Evolutionary conservation across 2,888 invertebrate species (phyloP), one percentile per base, ranked within the genome.

Genomic region (Tetragnatha montana): DNA sequence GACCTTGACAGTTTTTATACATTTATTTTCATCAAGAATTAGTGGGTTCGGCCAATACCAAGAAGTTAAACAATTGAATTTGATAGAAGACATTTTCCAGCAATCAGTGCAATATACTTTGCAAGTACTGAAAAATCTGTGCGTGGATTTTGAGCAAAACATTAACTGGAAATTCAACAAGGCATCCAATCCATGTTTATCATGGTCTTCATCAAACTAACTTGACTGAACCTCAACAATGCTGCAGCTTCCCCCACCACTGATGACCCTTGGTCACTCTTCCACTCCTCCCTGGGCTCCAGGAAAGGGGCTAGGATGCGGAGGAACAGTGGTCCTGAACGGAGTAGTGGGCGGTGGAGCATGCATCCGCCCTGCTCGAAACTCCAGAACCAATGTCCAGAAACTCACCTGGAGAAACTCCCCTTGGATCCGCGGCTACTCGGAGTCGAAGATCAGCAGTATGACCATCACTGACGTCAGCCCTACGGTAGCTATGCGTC

Each of bases 401-500:
- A 92, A 92, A 47, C 81, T 93, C 17, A 92, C 92, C 49, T 93
- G 93, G 93, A 83, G 92, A 47, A 92, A 92, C 69, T 92, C 92
- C 8, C 91, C 92, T 10, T 92, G 92, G 92, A 91, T 92, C 10
- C 91, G 91, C 79, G 92, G 92, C 8, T 92, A 91, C 86, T 60
- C 68, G 12, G 88, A 91, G 19, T 87, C 76, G 12, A 81, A 84
- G 35, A 60, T 88, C 10, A 91, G 81, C 92, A 92, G 78, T 19
- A 93, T 93, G 92, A 93, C 93, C 0, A 93, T 93, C 71, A 92
- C 93, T 8, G 94, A 94, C 84, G 93, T 94, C 60, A 94, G 94
- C 82, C 94, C 95, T 3, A 92, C 94, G 47, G 94, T 94, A 91
- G 95, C 95, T 51, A 93, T 95, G 60, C 94, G 94, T 87, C 93